Evolutionary conservation across 2,888 invertebrate species (phyloP), one percentile per base, ranked within the genome.

Genomic region (Trilocha varians): DNA sequence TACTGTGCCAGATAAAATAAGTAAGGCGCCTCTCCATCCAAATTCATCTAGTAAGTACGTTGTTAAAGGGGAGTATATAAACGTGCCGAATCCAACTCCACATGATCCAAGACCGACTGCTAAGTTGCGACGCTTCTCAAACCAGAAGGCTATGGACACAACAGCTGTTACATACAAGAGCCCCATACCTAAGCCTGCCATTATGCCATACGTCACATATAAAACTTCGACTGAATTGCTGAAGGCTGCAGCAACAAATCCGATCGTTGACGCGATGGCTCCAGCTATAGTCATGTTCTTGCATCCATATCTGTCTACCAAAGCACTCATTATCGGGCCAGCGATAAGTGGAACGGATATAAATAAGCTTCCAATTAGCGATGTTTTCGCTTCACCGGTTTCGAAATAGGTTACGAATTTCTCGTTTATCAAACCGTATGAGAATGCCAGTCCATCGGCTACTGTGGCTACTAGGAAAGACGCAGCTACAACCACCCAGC

Each of bases 91-190:
- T 4, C 96, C 96, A 1, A 95, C 95, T 38, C 96, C 96, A 57
- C 95, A 95, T 0, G 95, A 95, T 1, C 95, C 93, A 40, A 96
- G 84, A 16, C 96, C 94, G 3, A 95, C 95, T 8, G 96, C 96
- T 54, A 96, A 87, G 33, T 93, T 93, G 18, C 96, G 88, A 57
- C 92, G 91, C 68, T 93, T 94, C 57, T 96, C 95, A 73, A 97
- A 97, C 92, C 96, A 97, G 71, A 94, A 96, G 0, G 96, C 96
- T 41, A 97, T 94, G 40, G 94, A 93, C 9, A 96, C 96, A 4
- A 96, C 96, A 11, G 95, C 95, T 5, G 96, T 94, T 4, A 96
- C 96, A 70, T 95, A 96, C 50, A 93, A 90, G 35, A 94, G 72
- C 3, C 95, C 94, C 70, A 96, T 86, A 2, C 96, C 96, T 36